Evolutionary conservation across 2,113 vertebrate genomes (phyloP).

Genomic region (Paedocypris sp.): DNA sequence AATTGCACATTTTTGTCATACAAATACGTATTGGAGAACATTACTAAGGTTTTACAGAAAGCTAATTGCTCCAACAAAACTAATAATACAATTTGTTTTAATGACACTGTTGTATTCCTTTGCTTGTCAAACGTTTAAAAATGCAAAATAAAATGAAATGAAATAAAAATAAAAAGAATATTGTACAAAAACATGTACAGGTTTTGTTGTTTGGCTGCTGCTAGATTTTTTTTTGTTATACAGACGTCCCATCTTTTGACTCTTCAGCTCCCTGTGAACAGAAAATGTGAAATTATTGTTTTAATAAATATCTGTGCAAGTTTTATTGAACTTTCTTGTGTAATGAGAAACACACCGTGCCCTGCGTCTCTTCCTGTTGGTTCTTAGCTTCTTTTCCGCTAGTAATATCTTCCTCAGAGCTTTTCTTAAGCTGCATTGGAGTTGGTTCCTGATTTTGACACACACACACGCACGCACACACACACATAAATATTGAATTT

Average conservation of each 20-base stretch:
- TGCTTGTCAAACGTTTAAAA: too few species aligned
- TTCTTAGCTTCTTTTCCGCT: slow-evolving; percentile 61
- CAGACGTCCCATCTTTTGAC: slow-evolving; percentile 45
- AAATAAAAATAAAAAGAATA: slow-evolving; percentile 28
- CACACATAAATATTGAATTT: too few species aligned
- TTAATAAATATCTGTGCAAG: not conserved
- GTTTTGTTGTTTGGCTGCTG: slow-evolving; percentile 20
- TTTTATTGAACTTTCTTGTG: too few species aligned
- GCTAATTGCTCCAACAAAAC: too few species aligned
- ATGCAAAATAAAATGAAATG: too few species aligned
- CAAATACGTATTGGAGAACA: too few species aligned
- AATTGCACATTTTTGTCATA: too few species aligned
- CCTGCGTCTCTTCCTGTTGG: slow-evolving; percentile 57
- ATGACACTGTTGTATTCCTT: too few species aligned
- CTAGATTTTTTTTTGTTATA: slow-evolving; percentile 31
- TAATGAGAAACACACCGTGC: slow-evolving; percentile 27
- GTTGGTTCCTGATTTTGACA: too few species aligned
- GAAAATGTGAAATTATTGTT: not conserved
- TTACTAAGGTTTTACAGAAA: too few species aligned
- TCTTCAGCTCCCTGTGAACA: slow-evolving; percentile 32
- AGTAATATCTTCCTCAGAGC: slow-evolving; percentile 69
- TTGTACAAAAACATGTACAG: slow-evolving; percentile 31
- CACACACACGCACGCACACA: too few species aligned
- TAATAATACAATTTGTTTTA: too few species aligned
- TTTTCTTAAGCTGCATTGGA: slow-evolving; percentile 67